Percentiles rank a stretch among this genome's conserved stretches.
Conservation (phyloP, 2,113 vertebrate genomes). For the Urocitellus parryii region DNA sequence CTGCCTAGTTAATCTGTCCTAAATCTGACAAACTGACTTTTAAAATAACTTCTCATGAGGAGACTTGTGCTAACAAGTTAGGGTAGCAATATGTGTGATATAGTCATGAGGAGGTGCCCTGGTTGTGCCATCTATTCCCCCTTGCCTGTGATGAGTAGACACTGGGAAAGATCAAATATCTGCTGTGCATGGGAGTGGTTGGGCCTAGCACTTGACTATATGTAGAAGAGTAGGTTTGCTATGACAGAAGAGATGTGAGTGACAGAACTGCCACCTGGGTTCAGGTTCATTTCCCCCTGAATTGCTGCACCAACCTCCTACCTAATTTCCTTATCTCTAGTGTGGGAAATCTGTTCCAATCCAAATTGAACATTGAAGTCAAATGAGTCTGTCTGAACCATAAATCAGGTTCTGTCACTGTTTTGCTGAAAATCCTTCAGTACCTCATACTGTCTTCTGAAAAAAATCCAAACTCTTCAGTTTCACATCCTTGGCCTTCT, state of each 20-base stretch:
- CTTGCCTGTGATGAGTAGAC: neutral
- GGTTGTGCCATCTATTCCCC: neutral
- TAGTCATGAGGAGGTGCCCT: neutral
- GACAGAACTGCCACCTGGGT: neutral
- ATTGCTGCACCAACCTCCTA: neutral
- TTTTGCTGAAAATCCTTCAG: neutral
- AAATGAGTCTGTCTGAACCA: neutral
- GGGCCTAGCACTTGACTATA: neutral
- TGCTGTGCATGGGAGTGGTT: neutral
- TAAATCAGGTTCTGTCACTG: neutral
- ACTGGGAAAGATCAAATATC: neutral
- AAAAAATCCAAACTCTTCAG: neutral
- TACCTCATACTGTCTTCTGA: neutral
- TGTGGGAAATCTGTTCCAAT: neutral
- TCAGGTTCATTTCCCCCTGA: neutral
- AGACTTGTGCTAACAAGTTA: neutral
- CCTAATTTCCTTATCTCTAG: neutral
- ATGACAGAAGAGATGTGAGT: neutral
- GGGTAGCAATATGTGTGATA: neutral
- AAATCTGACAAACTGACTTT: neutral
- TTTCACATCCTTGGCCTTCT: neutral
- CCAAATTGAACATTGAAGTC: conserved; percentile 6
- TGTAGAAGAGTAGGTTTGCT: neutral
- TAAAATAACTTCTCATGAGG: neutral
- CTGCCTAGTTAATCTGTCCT: neutral